Evolutionary conservation across 2,113 vertebrate genomes (phyloP).

Genomic region (Ammodytes dubius): DNA sequence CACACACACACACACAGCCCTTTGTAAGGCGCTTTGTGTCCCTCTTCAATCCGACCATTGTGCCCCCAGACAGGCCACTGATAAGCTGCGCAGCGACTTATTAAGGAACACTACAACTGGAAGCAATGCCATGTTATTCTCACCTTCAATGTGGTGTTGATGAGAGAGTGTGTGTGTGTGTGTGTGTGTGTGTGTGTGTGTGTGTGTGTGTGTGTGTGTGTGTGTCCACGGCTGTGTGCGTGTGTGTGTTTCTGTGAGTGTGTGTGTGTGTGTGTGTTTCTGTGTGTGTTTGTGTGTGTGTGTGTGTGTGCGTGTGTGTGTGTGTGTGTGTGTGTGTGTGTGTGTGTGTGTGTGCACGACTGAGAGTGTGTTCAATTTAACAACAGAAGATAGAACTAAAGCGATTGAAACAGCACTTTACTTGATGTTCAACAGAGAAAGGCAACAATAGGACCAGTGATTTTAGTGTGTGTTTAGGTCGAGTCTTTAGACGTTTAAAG

Average conservation of each 20-base stretch:
- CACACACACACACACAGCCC: slow-evolving; percentile 70
- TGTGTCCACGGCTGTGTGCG: too few relatives aligned
- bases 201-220: too few relatives aligned
- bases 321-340: too few relatives aligned
- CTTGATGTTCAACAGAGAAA: slow-evolving; percentile 58
- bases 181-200: too few relatives aligned
- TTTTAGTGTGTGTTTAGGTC: slow-evolving; percentile 34
- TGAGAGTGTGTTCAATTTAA: slow-evolving; percentile 51
- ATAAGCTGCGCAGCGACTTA: slow-evolving; percentile 79
- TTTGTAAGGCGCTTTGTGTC: slow-evolving; percentile 76
- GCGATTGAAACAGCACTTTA: slow-evolving; percentile 56
- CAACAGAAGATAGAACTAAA: slow-evolving; percentile 22
- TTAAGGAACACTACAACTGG: slow-evolving; percentile 72
- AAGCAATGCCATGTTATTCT: slow-evolving; percentile 64
- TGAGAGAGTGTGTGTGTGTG: slow-evolving; percentile 53
- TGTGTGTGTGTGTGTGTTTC: too few relatives aligned
- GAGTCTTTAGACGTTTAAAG: too few relatives aligned
- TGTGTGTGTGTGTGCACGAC: slow-evolving; percentile 17
- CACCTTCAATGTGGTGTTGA: slow-evolving; percentile 62
- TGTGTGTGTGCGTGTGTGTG: too few relatives aligned
- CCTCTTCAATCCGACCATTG: slow-evolving; percentile 78
- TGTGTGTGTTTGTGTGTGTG: too few relatives aligned
- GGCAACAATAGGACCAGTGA: slow-evolving; percentile 30
- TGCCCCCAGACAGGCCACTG: slow-evolving; percentile 75
- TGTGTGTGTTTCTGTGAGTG: too few relatives aligned